Percentiles rank a stretch among this genome's conserved stretches.
These are phyloP conservation scores for Odontomachus brunneus DNA, from an alignment of 1,140 invertebrate species.

Conservation along the genomic window DNA sequence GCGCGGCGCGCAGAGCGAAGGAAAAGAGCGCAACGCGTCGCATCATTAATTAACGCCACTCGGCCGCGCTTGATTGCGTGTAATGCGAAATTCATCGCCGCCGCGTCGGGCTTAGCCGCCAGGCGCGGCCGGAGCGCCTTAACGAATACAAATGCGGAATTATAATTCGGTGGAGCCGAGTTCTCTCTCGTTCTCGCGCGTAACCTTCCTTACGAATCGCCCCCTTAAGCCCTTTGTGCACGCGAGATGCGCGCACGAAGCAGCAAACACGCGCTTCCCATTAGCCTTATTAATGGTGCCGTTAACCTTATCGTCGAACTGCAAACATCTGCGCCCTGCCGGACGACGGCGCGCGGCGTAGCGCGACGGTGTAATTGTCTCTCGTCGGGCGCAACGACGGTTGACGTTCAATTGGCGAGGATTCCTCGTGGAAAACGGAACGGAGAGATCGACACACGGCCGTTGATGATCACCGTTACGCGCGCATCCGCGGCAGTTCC, in stretches of 20 bases:
- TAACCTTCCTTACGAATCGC: slow-evolving; percentile 66
- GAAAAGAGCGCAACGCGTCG: slow-evolving; percentile 45
- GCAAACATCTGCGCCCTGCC: slow-evolving; percentile 67
- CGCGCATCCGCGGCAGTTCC: background rate
- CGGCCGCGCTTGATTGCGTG: slow-evolving; percentile 73
- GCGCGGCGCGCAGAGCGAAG: slow-evolving; percentile 34
- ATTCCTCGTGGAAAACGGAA: slow-evolving; percentile 31
- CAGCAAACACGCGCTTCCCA: slow-evolving; percentile 65
- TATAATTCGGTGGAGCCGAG: slow-evolving; percentile 76
- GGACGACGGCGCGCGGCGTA: slow-evolving; percentile 29
- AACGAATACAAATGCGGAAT: slow-evolving; percentile 83
- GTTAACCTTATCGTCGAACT: slow-evolving; percentile 76
- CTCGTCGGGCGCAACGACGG: background rate
- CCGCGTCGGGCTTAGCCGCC: slow-evolving; percentile 47
- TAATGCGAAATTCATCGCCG: slow-evolving; percentile 75
- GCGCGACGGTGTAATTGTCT: slow-evolving; percentile 59
- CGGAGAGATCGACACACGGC: slow-evolving; percentile 4
- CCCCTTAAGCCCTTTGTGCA: slow-evolving; percentile 67
- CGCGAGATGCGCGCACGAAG: slow-evolving; percentile 61
- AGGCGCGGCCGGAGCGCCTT: slow-evolving; percentile 59
- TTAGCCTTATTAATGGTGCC: slow-evolving; percentile 77
- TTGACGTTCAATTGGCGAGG: slow-evolving; percentile 32
- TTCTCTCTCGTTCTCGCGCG: slow-evolving; percentile 62
- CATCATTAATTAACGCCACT: slow-evolving; percentile 75
- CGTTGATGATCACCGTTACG: background rate